phyloP scores from a whole-genome alignment of 2,888 invertebrate species.

The Bombylius major region DNA sequence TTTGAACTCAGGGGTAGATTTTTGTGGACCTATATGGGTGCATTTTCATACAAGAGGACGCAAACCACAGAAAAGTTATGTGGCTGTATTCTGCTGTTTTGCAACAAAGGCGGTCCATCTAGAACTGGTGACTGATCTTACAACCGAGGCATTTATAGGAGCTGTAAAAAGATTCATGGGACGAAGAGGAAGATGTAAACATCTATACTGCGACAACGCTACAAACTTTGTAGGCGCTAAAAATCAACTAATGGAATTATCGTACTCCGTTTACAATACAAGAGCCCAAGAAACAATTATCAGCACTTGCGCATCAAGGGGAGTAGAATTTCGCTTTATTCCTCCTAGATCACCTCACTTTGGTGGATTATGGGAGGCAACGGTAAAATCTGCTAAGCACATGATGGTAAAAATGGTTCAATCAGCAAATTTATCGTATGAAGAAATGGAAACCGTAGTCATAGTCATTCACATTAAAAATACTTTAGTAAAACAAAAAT shows the following conservation, averaged over 20 bases:
- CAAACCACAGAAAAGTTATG: constrained; percentile 9
- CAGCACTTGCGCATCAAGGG: background rate
- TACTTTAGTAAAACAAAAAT: no score
- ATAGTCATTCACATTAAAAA: no score
- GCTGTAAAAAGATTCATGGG: constrained; percentile 10
- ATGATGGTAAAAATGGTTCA: background rate
- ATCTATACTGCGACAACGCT: constrained; percentile 2
- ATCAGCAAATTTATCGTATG: background rate
- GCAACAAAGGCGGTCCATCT: constrained; percentile 12
- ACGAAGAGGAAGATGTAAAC: constrained; percentile 4
- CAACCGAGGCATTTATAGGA: constrained; percentile 10
- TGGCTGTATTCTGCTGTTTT: constrained; percentile 12
- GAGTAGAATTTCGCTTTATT: background rate
- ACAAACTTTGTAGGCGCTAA: constrained; percentile 10
- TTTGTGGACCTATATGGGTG: constrained; percentile 6
- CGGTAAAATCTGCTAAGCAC: background rate
- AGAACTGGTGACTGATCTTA: constrained; percentile 6
- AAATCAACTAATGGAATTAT: background rate
- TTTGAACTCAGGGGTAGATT: constrained; percentile 9
- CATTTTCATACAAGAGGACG: constrained; percentile 3
- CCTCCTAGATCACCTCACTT: background rate
- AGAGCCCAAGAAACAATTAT: background rate
- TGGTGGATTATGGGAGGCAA: background rate
- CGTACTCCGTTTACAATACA: background rate
- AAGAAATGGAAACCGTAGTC: background rate